Percentiles rank a stretch among this genome's conserved stretches.
Evolutionary conservation across 1,140 invertebrate genomes (phyloP).

Genomic region (Nylanderia fulva): DNA sequence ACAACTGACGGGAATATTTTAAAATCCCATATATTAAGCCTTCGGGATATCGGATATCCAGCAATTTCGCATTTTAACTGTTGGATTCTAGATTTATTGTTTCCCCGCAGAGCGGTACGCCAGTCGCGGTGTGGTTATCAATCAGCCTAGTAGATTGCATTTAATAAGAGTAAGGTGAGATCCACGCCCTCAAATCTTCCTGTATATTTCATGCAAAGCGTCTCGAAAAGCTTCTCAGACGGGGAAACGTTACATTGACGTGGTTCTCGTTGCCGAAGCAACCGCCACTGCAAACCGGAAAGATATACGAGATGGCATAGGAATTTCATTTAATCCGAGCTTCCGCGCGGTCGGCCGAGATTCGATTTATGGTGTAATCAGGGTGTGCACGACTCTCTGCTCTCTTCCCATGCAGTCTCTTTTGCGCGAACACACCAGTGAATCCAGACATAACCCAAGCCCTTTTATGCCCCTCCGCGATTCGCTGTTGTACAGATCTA

Average conservation of each 20-base stretch:
- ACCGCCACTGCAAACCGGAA: constrained; percentile 78
- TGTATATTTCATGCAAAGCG: constrained; percentile 46
- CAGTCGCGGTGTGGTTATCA: constrained; percentile 44
- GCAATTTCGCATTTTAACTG: constrained; percentile 57
- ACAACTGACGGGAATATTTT: constrained; percentile 55
- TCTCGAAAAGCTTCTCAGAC: constrained; percentile 53
- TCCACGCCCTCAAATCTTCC: constrained; percentile 56
- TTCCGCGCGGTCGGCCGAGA: constrained; percentile 81
- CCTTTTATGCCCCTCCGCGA: constrained; percentile 55
- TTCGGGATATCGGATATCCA: constrained; percentile 56
- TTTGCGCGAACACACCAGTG: constrained; percentile 48
- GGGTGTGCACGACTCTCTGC: constrained; percentile 77
- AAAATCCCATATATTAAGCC: constrained; percentile 58
- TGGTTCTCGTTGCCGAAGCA: constrained; percentile 77
- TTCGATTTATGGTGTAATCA: constrained; percentile 85
- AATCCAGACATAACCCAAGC: constrained; percentile 56
- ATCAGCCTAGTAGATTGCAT: constrained; percentile 54
- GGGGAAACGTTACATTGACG: constrained; percentile 65
- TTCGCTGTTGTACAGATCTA: constrained; percentile 37
- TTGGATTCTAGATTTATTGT: constrained; percentile 55
- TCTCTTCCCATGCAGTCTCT: constrained; percentile 59
- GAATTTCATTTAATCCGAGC: constrained; percentile 84
- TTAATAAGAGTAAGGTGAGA: constrained; percentile 58
- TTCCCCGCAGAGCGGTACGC: constrained; percentile 33
- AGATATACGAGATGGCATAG: constrained; percentile 83